Base-by-base conservation (phyloP, 2,888 invertebrate genomes). In the Molorchus minor region DNA sequence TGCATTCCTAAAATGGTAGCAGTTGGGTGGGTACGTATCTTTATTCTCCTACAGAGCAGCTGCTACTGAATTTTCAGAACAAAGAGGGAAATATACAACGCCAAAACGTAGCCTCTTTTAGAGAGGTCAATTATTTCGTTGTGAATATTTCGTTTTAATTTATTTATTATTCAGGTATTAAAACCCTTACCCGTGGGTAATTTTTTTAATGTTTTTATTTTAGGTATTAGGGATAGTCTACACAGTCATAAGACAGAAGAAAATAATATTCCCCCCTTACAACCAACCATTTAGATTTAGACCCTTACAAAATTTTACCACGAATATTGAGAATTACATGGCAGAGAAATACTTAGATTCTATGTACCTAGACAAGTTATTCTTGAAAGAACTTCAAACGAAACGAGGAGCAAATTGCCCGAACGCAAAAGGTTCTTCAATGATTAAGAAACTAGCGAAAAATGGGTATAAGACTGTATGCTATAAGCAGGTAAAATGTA, bases 311-410 rank as follows among this genome's bases (percentile, higher is more conserved):
- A 68, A 71, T n/a, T 75, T 75, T 58, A 81, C 80, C 0, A 75
- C 72, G 0, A 81, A 81, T 38, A 78, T 80, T 15, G 73, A 79
- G 51, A 79, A 79, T 56, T 77, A 80, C 19, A 77, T 83, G 73
- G 81, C 81, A 0, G 77, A 77, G 51, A 78, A 79, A 53, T 83
- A 83, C 65, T 71, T 84, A 36, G 81, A 81, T 19, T 67, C 69
- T 2, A 73, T 84, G 71, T 79, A 79, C 30, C 61, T 69, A 40
- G 84, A 84, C 58, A 83, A 81, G 63, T 68, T 77, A 15, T 84
- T 82, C 61, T 61, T 83, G 29, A 75, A 79, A 43, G 60, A 74
- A 8, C 51, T 82, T 16, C 70, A 76, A 35, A 63, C 73, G 0
- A 70, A 76, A 54, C 70, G 74, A 0, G 77, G 77, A 4, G 71